Conservation (phyloP, 2,888 invertebrate genomes). For the Rhimphoctona megacephalus region DNA sequence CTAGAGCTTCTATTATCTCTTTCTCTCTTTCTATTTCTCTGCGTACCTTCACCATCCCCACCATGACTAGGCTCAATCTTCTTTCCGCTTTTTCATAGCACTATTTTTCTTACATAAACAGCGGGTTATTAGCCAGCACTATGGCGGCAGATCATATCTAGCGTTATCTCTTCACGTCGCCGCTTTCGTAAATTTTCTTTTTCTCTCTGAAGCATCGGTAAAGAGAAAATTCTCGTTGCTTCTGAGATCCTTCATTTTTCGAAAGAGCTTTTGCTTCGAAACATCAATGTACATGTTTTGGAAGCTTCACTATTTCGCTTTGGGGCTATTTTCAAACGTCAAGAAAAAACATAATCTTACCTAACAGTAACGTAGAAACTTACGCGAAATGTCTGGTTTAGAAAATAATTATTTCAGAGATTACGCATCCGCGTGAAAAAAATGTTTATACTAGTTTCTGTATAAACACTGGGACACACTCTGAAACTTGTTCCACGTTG, state of each 20-base stretch:
- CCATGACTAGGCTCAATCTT: constrained; percentile 26
- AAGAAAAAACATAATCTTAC: neutral
- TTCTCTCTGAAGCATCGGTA: constrained; percentile 39
- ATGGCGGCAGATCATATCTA: constrained; percentile 78
- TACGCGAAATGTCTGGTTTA: neutral
- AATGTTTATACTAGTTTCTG: neutral
- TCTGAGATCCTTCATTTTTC: constrained; percentile 9
- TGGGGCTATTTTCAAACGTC: neutral
- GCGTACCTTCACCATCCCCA: neutral
- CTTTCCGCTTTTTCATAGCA: constrained; percentile 59
- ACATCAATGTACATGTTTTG: constrained; percentile 5
- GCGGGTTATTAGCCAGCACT: constrained; percentile 79
- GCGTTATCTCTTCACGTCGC: constrained; percentile 73
- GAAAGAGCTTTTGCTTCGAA: constrained; percentile 27
- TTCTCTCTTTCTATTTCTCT: neutral
- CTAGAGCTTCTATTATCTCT: neutral
- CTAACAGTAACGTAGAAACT: neutral
- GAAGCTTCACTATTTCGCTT: constrained; percentile 1
- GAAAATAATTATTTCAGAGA: neutral
- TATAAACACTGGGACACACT: neutral
- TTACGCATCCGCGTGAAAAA: neutral
- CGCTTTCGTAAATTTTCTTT: constrained; percentile 31
- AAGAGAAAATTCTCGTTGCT: constrained; percentile 43
- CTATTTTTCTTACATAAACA: constrained; percentile 81
- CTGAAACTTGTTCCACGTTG: neutral